Conservation (phyloP, 2,797 vertebrate genomes). For the Tiaroga cobitis region DNA sequence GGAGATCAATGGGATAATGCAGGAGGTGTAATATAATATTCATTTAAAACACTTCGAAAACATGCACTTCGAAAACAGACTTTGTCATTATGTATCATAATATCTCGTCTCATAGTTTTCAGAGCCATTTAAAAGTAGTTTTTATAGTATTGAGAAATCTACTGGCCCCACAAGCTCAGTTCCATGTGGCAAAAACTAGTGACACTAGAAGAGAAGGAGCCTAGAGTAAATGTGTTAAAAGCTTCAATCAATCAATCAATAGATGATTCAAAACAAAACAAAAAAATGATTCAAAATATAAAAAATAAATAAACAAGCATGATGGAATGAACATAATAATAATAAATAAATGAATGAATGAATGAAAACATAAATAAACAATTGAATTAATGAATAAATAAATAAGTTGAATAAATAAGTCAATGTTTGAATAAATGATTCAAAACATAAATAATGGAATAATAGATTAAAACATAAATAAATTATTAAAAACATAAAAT, state of each 20-base stretch:
- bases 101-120: not conserved
- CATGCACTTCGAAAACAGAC: not conserved
- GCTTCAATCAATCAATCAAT: not conserved
- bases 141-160: not conserved
- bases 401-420: not conserved
- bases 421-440: not conserved
- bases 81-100: not conserved
- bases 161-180: not conserved
- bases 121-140: not conserved
- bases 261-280: not conserved
- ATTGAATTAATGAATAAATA: not conserved
- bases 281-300: not conserved
- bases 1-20: conserved; percentile 59
- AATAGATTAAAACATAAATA: no score
- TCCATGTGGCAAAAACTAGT: not conserved
- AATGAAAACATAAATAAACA: no score
- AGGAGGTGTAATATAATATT: conserved; percentile 53
- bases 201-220: not conserved
- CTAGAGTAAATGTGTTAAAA: not conserved
- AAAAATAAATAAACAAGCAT: not conserved
- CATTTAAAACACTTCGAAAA: conserved; percentile 27
- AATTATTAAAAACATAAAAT: no score
- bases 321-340: not conserved
- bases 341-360: no score
- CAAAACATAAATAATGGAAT: not conserved